These are phyloP conservation scores for Nomia melanderi DNA, from an alignment of 1,140 invertebrate species.

Conservation along the genomic window DNA sequence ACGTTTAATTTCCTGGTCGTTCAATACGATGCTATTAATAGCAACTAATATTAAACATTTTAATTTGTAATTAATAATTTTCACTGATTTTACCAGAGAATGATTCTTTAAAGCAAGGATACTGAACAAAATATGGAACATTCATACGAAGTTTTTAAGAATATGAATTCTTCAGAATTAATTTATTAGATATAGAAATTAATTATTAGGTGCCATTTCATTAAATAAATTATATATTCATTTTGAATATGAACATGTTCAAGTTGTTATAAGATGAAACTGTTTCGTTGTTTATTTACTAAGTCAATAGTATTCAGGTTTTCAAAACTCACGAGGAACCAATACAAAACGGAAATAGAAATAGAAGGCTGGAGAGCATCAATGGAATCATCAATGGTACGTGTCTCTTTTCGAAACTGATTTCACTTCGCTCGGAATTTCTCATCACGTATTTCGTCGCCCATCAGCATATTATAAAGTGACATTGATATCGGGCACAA, in stretches of 20 bases:
- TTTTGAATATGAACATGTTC: too few relatives aligned
- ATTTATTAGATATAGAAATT: too few relatives aligned
- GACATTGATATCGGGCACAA: conserved; percentile 17
- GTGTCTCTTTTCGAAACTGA: conserved; percentile 28
- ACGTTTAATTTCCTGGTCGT: neutral
- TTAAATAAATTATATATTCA: too few relatives aligned
- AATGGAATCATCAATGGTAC: conserved; percentile 25
- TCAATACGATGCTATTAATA: neutral
- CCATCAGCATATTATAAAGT: conserved; percentile 33
- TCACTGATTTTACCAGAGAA: too few relatives aligned
- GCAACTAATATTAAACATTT: too few relatives aligned
- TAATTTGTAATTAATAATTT: too few relatives aligned
- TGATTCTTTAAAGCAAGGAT: too few relatives aligned
- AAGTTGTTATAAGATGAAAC: neutral
- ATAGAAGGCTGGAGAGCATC: neutral
- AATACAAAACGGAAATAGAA: conserved; percentile 10
- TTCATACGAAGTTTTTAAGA: too few relatives aligned
- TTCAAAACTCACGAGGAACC: conserved; percentile 3
- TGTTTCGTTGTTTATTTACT: neutral
- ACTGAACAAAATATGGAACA: too few relatives aligned
- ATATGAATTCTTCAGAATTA: too few relatives aligned
- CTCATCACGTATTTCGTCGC: conserved; percentile 46
- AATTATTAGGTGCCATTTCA: too few relatives aligned
- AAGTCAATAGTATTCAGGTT: neutral
- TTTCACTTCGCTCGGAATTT: conserved; percentile 44